Evolutionary conservation across 2,888 invertebrate species (phyloP), one percentile per base, ranked within the genome.

Genomic region (Drosophila macrospina): DNA sequence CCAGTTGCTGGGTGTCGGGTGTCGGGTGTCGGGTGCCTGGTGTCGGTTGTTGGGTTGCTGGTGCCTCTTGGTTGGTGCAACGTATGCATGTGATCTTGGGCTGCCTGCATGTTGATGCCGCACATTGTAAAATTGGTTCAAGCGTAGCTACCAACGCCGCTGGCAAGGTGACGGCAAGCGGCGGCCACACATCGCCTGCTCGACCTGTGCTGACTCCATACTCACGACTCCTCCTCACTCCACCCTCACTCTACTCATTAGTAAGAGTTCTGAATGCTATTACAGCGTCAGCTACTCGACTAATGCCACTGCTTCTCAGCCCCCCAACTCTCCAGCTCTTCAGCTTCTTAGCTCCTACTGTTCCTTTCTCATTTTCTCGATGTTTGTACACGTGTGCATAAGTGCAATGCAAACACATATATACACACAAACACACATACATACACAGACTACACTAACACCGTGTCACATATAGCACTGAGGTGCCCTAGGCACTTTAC

Each of bases 201-300:
- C 70, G 57, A 60, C 57, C 51, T 59, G 47, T 50, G 54, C 26
- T 20, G 13, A 13, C 15, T 30, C 39, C 41, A 2, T 2, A 20
- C 41, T 13, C 41, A 10, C 37, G 16, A 32, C n/a, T 26, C 47
- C n/a, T 3, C 42, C 20, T 20, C 20, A 20, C 20, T 20, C 48
- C 48, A 54, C 69, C 59, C 56, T 63, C 45, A 52, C 69, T 74
- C 78, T 80, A 88, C 90, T 90, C 90, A 90, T 90, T 90, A 90
- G 90, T 89, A 72, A 74, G 88, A 90, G 88, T 89, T 90, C 90
- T 88, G 82, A 86, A 87, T 88, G 80, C 87, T 82, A 81, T 88
- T 86, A 86, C 78, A 74, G 81, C 75, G 78, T 74, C 87, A 83
- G 87, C 89, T 78, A 89, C 87, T 79, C 87, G 64, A 78, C 87